Base-by-base conservation (phyloP, 2,888 invertebrate species). In the Mongoloraphidia duomilia region DNA sequence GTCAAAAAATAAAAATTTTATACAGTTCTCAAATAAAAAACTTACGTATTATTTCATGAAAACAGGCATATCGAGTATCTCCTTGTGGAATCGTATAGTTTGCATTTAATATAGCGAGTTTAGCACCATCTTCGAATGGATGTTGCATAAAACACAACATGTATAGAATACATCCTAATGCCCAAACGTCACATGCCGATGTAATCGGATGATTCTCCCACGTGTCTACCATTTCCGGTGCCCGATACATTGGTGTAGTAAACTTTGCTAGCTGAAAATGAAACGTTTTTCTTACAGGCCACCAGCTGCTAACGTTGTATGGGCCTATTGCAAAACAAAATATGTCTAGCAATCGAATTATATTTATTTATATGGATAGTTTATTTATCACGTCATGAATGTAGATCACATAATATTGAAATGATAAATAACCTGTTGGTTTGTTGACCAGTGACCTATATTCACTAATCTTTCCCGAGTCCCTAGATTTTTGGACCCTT, bases 141-240 rank as follows among this genome's bases (percentile, higher is more conserved):
- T 98, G 98, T 58, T 83, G 84, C 71, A 89, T 84, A 63, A 84
- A 96, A 66, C 95, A 93, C 13, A 98, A 70, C 43, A 86, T 82
- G 66, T 90, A 97, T 11, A 97, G 71, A 54, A 98, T 80, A 67
- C 98, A 98, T 8, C 98, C 98, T 11, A 98, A 71, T 0, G 97
- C 96, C 98, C 98, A 98, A 37, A 95, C 76, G 69, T 99, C 98
- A 2, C 86, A 82, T 41, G 87, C 82, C 55, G 87, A 79, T 49
- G 93, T 93, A 56, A 98, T 93, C 53, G 84, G 86, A 63, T 85
- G 84, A 65, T 98, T 95, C 61, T 85, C 91, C 88, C 97, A 98
- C 5, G 95, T 90, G 64, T 97, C 96, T 54, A 97, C 75, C 84
- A 97, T 94, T 75, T 98, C 98, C 34, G 98, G 98, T 1, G 97